Base-by-base conservation (phyloP, 2,888 invertebrate genomes). In the Notocelia uddmanniana region DNA sequence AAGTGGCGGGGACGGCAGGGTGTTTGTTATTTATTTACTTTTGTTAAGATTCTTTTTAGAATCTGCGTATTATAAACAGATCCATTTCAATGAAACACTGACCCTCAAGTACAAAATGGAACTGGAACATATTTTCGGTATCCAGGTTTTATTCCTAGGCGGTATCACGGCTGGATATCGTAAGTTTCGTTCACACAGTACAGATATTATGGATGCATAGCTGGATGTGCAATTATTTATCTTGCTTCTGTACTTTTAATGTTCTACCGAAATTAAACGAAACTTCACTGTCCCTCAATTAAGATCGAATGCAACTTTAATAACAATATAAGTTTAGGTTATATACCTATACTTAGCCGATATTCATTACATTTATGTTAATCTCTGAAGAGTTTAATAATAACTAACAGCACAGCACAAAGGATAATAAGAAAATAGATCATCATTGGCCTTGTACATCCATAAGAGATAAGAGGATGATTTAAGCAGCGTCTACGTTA, bases 91-190 rank as follows among this genome's bases (percentile, higher is more conserved):
- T 48, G 2, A 62, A 26, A 19, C 21, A 1, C n/a, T 19, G 54
- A 9, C n/a, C 10, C 23, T 63, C 8, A 19, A 48, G 2, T 11
- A 21, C 15, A 64, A 57, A n/a, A 70, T 69, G 76, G 77, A 82
- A 62, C 76, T 77, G 13, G 64, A 74, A 21, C 77, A 81, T 50
- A 76, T 83, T 8, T 85, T 83, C 66, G 34, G 75, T 2, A 72
- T 85, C n/a, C 85, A 87, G 68, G 75, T 83, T 50, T 71, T 88
- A n/a, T 83, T 88, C 75, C 81, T 81, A 3, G 63, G 74, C 11
- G 81, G 84, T 10, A 81, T 88, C 67, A 78, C 78, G 41, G 60
- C 80, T 45, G 89, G 89, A 87, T 74, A 81, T 45, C 59, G 71
- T 71, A 68, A 73, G 72, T 68, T 19, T n/a, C 13, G 3, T 45